These are phyloP conservation scores for Myotis myotis DNA, from an alignment of 2,797 vertebrate species.

Conservation along the genomic window DNA sequence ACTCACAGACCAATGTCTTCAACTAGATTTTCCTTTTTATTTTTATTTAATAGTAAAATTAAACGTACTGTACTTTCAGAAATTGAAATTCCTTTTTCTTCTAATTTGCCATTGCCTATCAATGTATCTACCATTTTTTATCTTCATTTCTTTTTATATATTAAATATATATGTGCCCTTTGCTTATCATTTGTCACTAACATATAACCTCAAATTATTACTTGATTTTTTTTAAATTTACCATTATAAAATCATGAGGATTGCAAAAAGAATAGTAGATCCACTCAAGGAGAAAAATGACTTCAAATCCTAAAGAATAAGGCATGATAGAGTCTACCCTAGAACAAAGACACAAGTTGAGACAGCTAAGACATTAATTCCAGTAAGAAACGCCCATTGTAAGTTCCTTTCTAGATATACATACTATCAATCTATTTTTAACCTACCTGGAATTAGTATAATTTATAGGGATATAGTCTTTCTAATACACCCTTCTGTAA, in stretches of 20 bases:
- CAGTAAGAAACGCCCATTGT: not conserved
- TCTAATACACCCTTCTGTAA: not conserved
- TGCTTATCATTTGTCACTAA: conserved; percentile 15
- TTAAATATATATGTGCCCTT: not conserved
- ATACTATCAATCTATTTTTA: not conserved
- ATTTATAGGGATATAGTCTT: not conserved
- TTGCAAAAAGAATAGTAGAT: not conserved
- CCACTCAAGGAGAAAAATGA: not conserved
- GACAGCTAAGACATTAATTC: not conserved
- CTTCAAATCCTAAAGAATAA: not conserved
- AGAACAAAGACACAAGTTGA: not conserved
- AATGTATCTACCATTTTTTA: not conserved
- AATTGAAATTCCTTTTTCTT: not conserved
- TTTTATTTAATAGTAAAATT: conserved; percentile 21
- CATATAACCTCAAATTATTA: not conserved
- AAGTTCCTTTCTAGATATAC: not conserved
- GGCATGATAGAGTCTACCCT: not conserved
- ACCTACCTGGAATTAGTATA: not conserved
- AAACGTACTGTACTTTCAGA: conserved; percentile 13
- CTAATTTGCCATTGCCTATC: not conserved
- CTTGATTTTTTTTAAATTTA: not conserved
- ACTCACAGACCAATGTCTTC: not conserved
- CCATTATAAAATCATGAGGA: not conserved
- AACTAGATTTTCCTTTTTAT: not conserved
- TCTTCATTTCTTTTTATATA: not conserved